Evolutionary conservation across 1,140 invertebrate species (phyloP).

Genomic region (Drosophila prosaltans): DNA sequence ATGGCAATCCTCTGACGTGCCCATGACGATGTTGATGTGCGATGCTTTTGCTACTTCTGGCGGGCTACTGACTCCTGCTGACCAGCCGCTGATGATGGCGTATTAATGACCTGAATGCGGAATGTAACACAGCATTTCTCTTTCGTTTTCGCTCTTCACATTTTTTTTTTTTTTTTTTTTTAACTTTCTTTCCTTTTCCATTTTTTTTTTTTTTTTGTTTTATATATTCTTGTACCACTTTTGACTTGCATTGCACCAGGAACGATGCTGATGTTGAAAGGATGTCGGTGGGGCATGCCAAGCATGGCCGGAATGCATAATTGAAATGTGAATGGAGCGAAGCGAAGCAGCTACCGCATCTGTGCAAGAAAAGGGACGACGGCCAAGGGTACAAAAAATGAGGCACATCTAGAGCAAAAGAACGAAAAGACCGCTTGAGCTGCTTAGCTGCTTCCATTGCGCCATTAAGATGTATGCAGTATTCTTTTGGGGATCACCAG

Average conservation of each 20-base stretch:
- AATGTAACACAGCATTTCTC: conserved; percentile 67
- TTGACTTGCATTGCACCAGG: conserved; percentile 38
- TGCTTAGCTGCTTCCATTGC: conserved; percentile 9
- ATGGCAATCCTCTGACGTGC: conserved; percentile 39
- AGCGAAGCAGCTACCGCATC: not conserved
- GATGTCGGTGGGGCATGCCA: not conserved
- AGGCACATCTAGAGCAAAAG: not conserved
- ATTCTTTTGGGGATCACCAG: not conserved
- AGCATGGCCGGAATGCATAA: conserved; percentile 71
- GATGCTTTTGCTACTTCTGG: conserved; percentile 31
- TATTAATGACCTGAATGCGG: conserved; percentile 79
- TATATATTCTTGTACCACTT: conserved; percentile 29
- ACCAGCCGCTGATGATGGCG: conserved; percentile 61
- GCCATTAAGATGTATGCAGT: conserved; percentile 13
- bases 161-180: not conserved
- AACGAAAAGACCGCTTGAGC: conserved; percentile 9
- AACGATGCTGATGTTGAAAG: not conserved
- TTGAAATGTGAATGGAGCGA: conserved; percentile 65
- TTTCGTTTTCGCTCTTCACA: not conserved
- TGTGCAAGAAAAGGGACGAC: not conserved
- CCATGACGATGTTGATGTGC: conserved; percentile 37
- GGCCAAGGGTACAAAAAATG: too few relatives aligned
- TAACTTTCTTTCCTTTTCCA: not conserved
- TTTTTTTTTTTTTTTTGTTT: conserved; percentile 25
- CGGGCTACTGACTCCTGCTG: conserved; percentile 7